Base-by-base conservation (phyloP, 1,140 invertebrate species). In the Lepidurus apus region DNA sequence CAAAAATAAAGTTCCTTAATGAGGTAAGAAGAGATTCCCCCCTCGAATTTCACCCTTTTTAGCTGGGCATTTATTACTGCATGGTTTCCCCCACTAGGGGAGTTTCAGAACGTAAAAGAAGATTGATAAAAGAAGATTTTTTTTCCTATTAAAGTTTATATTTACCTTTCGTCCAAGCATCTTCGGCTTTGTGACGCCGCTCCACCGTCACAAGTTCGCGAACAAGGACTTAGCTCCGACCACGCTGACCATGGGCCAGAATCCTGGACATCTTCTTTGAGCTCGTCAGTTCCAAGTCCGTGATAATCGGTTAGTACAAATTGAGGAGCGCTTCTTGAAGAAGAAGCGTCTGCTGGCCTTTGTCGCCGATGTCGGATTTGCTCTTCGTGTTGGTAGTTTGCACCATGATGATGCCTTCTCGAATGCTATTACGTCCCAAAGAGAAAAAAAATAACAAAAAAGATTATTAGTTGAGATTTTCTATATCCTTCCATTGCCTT, bases 151-250 rank as follows among this genome's bases (percentile, higher is more conserved):
- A 75, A 74, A 11, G 17, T 42, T 1, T 47, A 7, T 73, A 65
- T 45, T 78, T 78, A 83, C 82, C 80, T 82, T 21, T 75, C 42
- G 74, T 82, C 80, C n/a, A 80, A 42, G 78, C 84, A 84, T 43
- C 76, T 79, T 65, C 85, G 80, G 42, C 81, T 81, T 79, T 85
- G 82, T 81, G 87, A 90, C 42, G 92, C 88, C 3, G 96, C 93
- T 73, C 95, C 95, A n/a, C 94, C 94, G 1, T 94, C 94, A 83
- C 95, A 96, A n/a, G 92, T 89, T 74, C 94, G 87, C 3, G 93
- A 95, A 84, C 95, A 97, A 34, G 90, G 87, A 43, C 90, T 90
- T 4, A 91, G 89, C 42, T 89, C 86, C 1, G 90, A 91, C 94
- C 94, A 96, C 0, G 90, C 81, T 42, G 83, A 82, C 86, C 85